phyloP scores from a whole-genome alignment of 2,888 invertebrate genomes.

The Bimastos eiseni region DNA sequence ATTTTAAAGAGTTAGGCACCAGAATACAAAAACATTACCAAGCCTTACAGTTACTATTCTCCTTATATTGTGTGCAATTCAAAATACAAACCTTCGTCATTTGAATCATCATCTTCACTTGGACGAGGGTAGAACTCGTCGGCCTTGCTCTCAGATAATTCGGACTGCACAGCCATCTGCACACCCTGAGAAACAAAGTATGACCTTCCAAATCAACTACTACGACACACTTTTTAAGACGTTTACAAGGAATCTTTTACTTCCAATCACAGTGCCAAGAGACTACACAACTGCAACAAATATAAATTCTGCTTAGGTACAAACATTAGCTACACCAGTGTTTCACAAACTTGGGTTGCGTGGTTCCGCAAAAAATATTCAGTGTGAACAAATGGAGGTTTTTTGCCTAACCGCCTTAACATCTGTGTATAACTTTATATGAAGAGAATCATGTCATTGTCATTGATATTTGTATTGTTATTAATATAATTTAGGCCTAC shows the following conservation, averaged over 20 bases:
- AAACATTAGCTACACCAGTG: too few relatives aligned
- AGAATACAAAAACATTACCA: not conserved
- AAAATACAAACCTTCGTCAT: not conserved
- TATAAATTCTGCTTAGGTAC: too few relatives aligned
- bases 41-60: not conserved
- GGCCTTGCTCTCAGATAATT: slow-evolving; percentile 6
- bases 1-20: not conserved
- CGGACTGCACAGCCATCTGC: slow-evolving; percentile 13
- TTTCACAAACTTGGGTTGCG: too few relatives aligned
- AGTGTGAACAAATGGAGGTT: too few relatives aligned
- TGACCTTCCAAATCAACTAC: not conserved
- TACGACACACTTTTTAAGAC: not conserved
- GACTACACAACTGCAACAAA: too few relatives aligned
- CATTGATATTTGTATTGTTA: too few relatives aligned
- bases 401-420: too few relatives aligned
- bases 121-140: not conserved
- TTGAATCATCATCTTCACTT: not conserved
- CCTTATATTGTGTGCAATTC: not conserved
- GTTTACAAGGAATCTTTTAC: not conserved
- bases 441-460: too few relatives aligned
- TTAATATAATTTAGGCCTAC: too few relatives aligned
- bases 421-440: too few relatives aligned
- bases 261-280: not conserved
- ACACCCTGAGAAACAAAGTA: slow-evolving; percentile 22
- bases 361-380: too few relatives aligned